phyloP scores from a whole-genome alignment of 2,113 vertebrate species.

The Nesogale talazaci region DNA sequence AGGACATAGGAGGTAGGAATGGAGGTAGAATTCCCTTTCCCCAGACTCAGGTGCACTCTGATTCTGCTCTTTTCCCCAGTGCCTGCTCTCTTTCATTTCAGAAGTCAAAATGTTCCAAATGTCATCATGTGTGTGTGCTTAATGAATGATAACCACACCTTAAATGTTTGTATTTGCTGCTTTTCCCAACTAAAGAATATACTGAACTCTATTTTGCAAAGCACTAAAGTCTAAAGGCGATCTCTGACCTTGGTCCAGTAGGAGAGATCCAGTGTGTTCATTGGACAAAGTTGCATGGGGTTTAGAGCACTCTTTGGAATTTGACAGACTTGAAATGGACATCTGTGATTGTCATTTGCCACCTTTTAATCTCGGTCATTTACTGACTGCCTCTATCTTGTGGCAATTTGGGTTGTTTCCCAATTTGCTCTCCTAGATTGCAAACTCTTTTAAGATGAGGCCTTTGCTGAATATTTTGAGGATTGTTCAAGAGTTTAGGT shows the following conservation, averaged over 20 bases:
- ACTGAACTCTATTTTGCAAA: not conserved
- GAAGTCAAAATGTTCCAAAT: slow-evolving; percentile 12
- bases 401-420: not conserved
- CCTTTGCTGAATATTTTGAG: not conserved
- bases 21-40: not conserved
- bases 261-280: not conserved
- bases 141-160: not conserved
- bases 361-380: not conserved
- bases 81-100: not conserved
- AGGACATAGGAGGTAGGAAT: not conserved
- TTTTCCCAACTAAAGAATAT: slow-evolving; percentile 12
- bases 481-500: not conserved
- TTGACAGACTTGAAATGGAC: not conserved
- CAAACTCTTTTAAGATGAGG: not conserved
- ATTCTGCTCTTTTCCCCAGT: not conserved
- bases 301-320: not conserved
- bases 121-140: not conserved
- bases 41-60: not conserved
- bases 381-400: not conserved
- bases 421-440: not conserved
- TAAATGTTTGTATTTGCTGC: not conserved
- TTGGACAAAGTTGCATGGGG: not conserved
- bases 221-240: not conserved
- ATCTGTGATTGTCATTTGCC: not conserved
- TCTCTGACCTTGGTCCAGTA: not conserved